These are phyloP conservation scores for Astur gentilis DNA, from an alignment of 2,113 vertebrate genomes.

Conservation along the genomic window DNA sequence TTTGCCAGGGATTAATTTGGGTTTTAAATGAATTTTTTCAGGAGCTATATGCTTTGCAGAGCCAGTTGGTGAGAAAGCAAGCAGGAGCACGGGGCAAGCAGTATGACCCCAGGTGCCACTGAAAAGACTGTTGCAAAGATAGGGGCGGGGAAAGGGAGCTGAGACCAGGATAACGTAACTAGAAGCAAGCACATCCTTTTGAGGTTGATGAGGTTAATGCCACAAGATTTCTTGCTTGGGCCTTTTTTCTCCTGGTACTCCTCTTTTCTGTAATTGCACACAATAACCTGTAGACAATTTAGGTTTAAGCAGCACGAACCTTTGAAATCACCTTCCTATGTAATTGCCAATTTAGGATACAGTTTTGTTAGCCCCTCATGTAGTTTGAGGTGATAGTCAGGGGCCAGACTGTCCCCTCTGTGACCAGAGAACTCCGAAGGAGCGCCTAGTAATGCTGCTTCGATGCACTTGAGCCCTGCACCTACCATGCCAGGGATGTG, in stretches of 20 bases:
- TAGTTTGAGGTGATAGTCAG: neutral
- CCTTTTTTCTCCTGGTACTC: neutral
- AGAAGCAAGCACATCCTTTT: neutral
- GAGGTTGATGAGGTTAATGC: neutral
- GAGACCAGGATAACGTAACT: neutral
- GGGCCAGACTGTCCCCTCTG: neutral
- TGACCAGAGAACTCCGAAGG: neutral
- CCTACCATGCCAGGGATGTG: neutral
- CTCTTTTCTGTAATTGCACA: neutral
- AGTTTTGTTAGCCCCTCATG: neutral
- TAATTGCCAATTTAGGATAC: neutral
- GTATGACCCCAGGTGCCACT: neutral
- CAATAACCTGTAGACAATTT: neutral
- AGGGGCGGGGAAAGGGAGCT: neutral
- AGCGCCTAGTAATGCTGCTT: neutral
- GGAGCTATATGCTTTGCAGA: neutral
- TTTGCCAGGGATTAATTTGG: neutral
- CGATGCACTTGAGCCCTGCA: neutral
- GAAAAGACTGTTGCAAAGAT: neutral
- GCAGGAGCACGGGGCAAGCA: neutral
- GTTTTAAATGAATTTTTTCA: neutral
- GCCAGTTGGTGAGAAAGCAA: neutral
- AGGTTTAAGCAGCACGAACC: neutral
- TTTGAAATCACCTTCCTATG: neutral
- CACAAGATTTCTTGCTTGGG: neutral